Base-by-base conservation (phyloP, 2,113 vertebrate genomes). In the Grammomys surdaster region DNA sequence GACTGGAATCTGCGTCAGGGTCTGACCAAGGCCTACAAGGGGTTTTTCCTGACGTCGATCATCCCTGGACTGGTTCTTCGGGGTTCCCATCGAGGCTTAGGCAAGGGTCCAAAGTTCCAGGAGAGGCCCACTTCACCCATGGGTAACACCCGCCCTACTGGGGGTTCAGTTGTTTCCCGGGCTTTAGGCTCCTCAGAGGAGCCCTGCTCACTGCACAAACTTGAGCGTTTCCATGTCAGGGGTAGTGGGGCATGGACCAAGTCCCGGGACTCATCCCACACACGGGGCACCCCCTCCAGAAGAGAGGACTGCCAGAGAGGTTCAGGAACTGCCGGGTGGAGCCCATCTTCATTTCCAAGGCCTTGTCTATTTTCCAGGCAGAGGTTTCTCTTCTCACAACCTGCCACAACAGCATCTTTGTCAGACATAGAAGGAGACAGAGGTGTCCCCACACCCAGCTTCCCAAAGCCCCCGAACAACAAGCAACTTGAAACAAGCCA, bases 1-100 rank as follows among this genome's bases (percentile, higher is more conserved):
- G 75, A 67, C 26, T 7, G 0, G 14, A 31, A 20, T 63, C 43
- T 2, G 0, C 70, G 46, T 16, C 20, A 2, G 40, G 46, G 22
- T n/a, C 77, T 43, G 54, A n/a, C 28, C 36, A 7, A 0, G 4
- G 51, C 51, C 99, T 99, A 99, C 88, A 99, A 95, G 0, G 99
- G 99, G 91, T 99, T 99, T 97, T 98, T 99, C 97, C 99, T 98
- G 46, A 99, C 99, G 0, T 99, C 99, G 1, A 99, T 99, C 72
- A 99, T 99, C 17, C 98, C 97, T 0, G 98, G 98, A 96, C 99
- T 99, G 97, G 98, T 98, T 86, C 99, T 98, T 26, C 99, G 98
- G 40, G 98, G 98, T 60, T 99, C 99, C 96, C 99, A 20, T 16
- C 99, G 98, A 43, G 99, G 89, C 95, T 99, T 99, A 88, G 98